Percentiles rank a stretch among this genome's conserved stretches.
Conservation (phyloP, 2,888 invertebrate genomes). For the Himalopsyche tibetana region DNA sequence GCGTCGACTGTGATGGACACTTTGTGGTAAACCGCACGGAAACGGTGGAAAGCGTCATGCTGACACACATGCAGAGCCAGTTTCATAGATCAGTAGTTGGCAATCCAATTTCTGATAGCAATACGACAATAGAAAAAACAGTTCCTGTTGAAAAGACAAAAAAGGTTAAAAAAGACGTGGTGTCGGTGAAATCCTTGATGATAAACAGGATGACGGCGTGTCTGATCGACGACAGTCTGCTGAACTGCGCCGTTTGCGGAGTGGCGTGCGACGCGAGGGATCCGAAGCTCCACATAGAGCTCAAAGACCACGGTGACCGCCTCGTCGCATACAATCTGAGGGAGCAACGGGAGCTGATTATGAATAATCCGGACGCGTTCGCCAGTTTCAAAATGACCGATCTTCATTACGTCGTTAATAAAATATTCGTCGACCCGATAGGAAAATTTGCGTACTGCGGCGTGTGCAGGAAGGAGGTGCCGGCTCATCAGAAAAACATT, state of each 20-base stretch:
- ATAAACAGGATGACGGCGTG: slow-evolving; percentile 50
- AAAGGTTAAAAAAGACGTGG: slow-evolving; percentile 47
- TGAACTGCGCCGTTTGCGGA: slow-evolving; percentile 59
- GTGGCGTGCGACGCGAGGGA: slow-evolving; percentile 44
- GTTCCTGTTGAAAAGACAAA: slow-evolving; percentile 8
- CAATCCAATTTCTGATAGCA: background rate
- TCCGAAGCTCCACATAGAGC: slow-evolving; percentile 51
- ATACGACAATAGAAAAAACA: background rate
- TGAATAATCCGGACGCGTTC: slow-evolving; percentile 61
- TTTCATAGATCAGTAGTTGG: slow-evolving; percentile 44
- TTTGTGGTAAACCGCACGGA: slow-evolving; percentile 43
- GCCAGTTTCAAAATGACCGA: slow-evolving; percentile 57
- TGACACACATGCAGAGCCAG: slow-evolving; percentile 51
- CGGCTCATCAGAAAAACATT: slow-evolving; percentile 59
- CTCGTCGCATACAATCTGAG: slow-evolving; percentile 56
- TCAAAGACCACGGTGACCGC: slow-evolving; percentile 52
- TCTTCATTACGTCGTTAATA: slow-evolving; percentile 60
- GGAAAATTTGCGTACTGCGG: slow-evolving; percentile 63
- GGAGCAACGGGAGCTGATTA: slow-evolving; percentile 56
- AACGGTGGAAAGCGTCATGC: slow-evolving; percentile 52
- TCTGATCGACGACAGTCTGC: slow-evolving; percentile 58
- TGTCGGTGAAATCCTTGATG: slow-evolving; percentile 19
- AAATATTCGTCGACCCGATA: slow-evolving; percentile 63
- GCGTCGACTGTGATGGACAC: slow-evolving; percentile 59
- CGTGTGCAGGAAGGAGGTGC: slow-evolving; percentile 61